A percentile compares a stretch with the other conserved stretches of the same genome.
phyloP scores from a whole-genome alignment of 1,140 invertebrate species.

The Bombus terrestris region DNA sequence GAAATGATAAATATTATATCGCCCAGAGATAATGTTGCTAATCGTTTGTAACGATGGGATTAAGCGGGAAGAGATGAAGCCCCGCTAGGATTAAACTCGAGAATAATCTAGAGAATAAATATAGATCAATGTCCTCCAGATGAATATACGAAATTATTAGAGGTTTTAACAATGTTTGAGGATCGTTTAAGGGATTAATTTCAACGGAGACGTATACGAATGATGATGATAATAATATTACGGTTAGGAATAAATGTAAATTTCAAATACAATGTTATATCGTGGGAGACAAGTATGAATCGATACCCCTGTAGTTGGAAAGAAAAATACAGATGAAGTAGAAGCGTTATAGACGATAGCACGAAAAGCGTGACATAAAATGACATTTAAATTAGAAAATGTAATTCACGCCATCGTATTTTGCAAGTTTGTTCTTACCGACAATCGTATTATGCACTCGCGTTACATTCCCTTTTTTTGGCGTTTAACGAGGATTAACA shows the following conservation, averaged over 20 bases:
- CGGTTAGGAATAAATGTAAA: neutral
- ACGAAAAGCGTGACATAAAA: no score
- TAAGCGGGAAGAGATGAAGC: neutral
- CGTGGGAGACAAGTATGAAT: neutral
- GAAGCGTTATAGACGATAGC: neutral
- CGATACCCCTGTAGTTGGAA: neutral
- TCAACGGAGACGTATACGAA: neutral
- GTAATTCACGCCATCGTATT: neutral
- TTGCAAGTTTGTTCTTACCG: neutral
- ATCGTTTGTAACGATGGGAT: conserved; percentile 20
- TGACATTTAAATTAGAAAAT: conserved; percentile 12
- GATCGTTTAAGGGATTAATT: conserved; percentile 13
- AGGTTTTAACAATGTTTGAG: neutral
- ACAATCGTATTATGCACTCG: no score
- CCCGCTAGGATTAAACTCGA: neutral
- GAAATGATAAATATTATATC: conserved; percentile 13
- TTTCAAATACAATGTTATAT: neutral
- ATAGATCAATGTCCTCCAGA: conserved; percentile 7
- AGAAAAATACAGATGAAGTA: neutral
- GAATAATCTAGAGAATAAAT: conserved; percentile 26
- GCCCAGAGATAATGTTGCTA: neutral
- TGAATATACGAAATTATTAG: neutral
- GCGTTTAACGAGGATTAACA: neutral
- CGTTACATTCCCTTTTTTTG: neutral
- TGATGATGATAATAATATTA: neutral